Conservation (phyloP, 2,888 invertebrate species). For the Caenorhabditis parvicauda region DNA sequence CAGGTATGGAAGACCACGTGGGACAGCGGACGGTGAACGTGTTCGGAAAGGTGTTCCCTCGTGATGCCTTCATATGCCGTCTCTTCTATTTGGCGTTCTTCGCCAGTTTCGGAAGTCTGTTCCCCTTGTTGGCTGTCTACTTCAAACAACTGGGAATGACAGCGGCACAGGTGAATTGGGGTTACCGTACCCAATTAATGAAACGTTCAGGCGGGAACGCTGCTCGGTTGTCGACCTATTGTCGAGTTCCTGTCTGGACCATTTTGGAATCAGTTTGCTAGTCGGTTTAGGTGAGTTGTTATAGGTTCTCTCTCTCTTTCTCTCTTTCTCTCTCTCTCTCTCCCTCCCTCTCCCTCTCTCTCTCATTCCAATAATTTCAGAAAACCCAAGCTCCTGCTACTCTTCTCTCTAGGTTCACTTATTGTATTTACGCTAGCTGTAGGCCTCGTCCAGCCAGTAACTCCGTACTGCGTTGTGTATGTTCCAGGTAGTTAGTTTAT, state of each 20-base stretch:
- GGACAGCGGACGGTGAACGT: constrained; percentile 49
- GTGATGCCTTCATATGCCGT: constrained; percentile 88
- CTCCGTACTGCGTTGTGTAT: constrained; percentile 68
- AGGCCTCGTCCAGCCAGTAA: constrained; percentile 90
- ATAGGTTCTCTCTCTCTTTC: too few relatives aligned
- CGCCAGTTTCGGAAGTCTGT: constrained; percentile 94
- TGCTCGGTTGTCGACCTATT: constrained; percentile 89
- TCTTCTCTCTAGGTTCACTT: constrained; percentile 90
- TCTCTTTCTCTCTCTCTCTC: too few relatives aligned
- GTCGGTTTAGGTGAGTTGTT: constrained; percentile 70
- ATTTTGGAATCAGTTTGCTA: constrained; percentile 94
- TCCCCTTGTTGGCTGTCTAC: constrained; percentile 96
- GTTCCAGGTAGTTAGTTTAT: constrained; percentile 23
- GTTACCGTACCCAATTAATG: not conserved
- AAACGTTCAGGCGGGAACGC: constrained; percentile 59
- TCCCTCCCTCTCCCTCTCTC: not conserved
- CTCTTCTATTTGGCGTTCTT: constrained; percentile 99
- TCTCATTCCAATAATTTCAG: constrained; percentile 11
- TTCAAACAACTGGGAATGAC: constrained; percentile 90
- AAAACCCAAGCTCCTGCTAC: constrained; percentile 72
- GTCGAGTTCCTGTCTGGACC: constrained; percentile 95
- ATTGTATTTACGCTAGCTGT: constrained; percentile 92
- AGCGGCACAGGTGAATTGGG: constrained; percentile 73
- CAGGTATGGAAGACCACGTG: constrained; percentile 47
- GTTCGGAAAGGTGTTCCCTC: constrained; percentile 70